phyloP scores from a whole-genome alignment of 2,888 invertebrate genomes.

The Tachina lurida region DNA sequence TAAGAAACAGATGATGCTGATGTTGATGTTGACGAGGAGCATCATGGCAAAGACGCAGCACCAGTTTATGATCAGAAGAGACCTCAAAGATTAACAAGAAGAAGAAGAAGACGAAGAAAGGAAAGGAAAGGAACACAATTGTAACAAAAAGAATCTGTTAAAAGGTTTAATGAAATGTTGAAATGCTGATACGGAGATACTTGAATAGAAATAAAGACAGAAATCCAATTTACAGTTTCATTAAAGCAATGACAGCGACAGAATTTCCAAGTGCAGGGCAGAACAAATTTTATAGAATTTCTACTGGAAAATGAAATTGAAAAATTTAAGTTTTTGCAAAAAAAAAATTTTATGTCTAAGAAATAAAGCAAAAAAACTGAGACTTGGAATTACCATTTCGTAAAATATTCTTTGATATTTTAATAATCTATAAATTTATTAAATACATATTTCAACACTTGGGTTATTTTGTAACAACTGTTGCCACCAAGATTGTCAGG shows the following conservation, averaged over 20 bases:
- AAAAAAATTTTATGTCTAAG: too few relatives aligned
- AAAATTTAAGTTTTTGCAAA: background rate
- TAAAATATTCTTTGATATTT: too few relatives aligned
- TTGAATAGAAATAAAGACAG: constrained; percentile 56
- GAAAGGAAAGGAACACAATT: constrained; percentile 16
- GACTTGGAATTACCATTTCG: too few relatives aligned
- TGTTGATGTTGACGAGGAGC: constrained; percentile 24
- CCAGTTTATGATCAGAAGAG: constrained; percentile 55
- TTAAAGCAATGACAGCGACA: constrained; percentile 36
- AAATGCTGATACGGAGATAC: constrained; percentile 51
- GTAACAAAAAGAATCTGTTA: constrained; percentile 58
- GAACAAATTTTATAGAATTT: background rate
- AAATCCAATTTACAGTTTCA: constrained; percentile 68
- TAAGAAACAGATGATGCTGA: constrained; percentile 21
- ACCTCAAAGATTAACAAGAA: constrained; percentile 57
- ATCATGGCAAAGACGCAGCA: constrained; percentile 39
- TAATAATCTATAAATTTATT: too few relatives aligned
- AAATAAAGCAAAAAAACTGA: too few relatives aligned
- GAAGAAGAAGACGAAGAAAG: background rate
- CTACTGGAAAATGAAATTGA: background rate
- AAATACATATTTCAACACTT: too few relatives aligned
- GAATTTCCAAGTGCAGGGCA: constrained; percentile 1
- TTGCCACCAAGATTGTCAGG: too few relatives aligned
- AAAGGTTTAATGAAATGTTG: constrained; percentile 68
- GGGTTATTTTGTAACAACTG: too few relatives aligned